These are phyloP conservation scores for Dasyprocta punctata DNA, from an alignment of 2,113 vertebrate genomes.

Conservation along the genomic window DNA sequence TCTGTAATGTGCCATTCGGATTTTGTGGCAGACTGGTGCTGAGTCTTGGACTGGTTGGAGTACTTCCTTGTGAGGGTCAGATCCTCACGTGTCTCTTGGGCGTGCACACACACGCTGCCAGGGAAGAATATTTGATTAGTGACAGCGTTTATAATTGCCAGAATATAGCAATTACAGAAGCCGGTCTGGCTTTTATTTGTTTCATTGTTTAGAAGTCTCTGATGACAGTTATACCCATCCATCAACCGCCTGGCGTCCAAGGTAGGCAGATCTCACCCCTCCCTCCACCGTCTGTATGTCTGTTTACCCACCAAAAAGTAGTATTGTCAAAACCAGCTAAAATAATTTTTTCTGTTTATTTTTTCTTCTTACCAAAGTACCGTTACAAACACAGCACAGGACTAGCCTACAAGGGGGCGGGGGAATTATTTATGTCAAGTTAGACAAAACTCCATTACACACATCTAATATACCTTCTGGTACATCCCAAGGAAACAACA, in stretches of 20 bases:
- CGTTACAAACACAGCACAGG: background rate
- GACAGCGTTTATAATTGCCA: background rate
- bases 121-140: background rate
- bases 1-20: background rate
- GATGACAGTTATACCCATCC: background rate
- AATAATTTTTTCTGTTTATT: background rate
- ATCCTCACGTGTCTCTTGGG: background rate
- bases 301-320: background rate
- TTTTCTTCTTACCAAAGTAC: background rate
- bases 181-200: background rate
- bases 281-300: background rate
- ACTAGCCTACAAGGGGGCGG: background rate
- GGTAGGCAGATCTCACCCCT: background rate
- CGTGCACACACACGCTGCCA: background rate
- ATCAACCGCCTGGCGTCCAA: background rate
- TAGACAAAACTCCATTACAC: background rate
- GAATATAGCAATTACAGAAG: background rate
- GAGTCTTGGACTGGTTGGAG: too few species aligned
- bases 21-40: background rate
- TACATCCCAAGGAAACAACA: background rate
- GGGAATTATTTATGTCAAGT: background rate
- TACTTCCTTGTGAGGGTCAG: background rate
- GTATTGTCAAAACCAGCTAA: background rate
- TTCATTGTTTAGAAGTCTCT: slow-evolving; percentile 32
- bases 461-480: background rate